A percentile compares a stretch with the other conserved stretches of the same genome.
Conservation (phyloP, 2,888 invertebrate species). For the Ferdinandea cuprea region DNA sequence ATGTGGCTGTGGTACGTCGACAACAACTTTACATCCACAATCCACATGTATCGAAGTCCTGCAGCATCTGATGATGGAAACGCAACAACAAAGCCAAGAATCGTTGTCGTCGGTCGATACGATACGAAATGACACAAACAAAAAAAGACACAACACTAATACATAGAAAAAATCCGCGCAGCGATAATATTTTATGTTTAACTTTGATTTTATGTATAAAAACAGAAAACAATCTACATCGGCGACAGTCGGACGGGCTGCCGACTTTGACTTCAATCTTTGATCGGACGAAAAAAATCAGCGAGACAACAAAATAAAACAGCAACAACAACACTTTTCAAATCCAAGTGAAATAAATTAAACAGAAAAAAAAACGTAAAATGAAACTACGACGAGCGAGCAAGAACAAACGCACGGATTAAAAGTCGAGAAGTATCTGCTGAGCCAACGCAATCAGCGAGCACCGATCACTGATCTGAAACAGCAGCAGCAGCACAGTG, state of each 20-base stretch:
- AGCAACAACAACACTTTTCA: conserved; percentile 17
- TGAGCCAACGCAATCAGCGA: conserved; percentile 52
- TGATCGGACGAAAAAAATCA: conserved; percentile 30
- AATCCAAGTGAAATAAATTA: conserved; percentile 62
- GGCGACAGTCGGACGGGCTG: conserved; percentile 61
- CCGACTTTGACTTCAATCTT: conserved; percentile 54
- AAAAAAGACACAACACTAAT: too few relatives aligned
- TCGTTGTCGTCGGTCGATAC: too few relatives aligned
- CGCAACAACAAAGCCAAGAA: conserved; percentile 2
- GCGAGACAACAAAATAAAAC: conserved; percentile 26
- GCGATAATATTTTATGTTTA: conserved; percentile 40
- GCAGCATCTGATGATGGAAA: background rate
- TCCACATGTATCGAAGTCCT: background rate
- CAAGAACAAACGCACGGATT: conserved; percentile 65
- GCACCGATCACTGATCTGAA: conserved; percentile 66
- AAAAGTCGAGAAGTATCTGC: conserved; percentile 64
- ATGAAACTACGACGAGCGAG: conserved; percentile 36
- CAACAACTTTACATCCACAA: conserved; percentile 1
- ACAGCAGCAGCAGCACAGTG: conserved; percentile 24
- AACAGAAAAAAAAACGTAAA: conserved; percentile 17
- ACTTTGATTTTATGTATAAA: conserved; percentile 8
- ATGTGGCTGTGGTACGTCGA: conserved; percentile 24
- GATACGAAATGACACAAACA: too few relatives aligned
- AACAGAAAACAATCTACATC: conserved; percentile 32
- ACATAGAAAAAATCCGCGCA: conserved; percentile 51